phyloP scores from a whole-genome alignment of 2,113 vertebrate genomes.

The Pterophyllum scalare region DNA sequence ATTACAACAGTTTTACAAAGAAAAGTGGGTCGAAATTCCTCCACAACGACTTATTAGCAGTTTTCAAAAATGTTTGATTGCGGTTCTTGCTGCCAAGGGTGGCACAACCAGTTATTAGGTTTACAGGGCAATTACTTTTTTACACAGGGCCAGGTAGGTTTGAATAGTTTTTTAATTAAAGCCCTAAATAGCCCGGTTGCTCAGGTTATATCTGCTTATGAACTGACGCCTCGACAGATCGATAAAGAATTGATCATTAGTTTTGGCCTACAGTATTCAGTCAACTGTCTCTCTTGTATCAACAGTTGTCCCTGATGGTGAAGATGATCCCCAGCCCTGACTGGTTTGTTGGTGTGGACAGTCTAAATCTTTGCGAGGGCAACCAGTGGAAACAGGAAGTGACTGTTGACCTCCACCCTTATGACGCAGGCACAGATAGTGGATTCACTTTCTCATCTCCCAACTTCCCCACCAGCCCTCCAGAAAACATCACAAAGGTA shows the following conservation, averaged over 20 bases:
- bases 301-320: slow-evolving; percentile 83
- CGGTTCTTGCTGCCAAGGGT: neutral
- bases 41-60: neutral
- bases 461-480: slow-evolving; percentile 80
- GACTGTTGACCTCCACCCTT: slow-evolving; percentile 81
- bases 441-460: slow-evolving; percentile 86
- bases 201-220: neutral
- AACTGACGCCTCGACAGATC: neutral
- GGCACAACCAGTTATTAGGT: neutral
- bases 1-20: neutral
- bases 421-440: slow-evolving; percentile 83
- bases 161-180: neutral
- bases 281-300: neutral
- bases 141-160: neutral
- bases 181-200: neutral
- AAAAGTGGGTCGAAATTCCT: too few relatives aligned
- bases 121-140: neutral
- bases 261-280: neutral
- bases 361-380: slow-evolving; percentile 80
- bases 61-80: neutral
- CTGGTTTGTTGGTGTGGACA: slow-evolving; percentile 84
- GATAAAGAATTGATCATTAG: neutral
- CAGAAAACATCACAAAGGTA: slow-evolving; percentile 81
- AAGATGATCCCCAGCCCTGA: slow-evolving; percentile 85
- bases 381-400: slow-evolving; percentile 81